Evolutionary conservation across 2,797 vertebrate genomes (phyloP).

Genomic region (Cygnus olor): DNA sequence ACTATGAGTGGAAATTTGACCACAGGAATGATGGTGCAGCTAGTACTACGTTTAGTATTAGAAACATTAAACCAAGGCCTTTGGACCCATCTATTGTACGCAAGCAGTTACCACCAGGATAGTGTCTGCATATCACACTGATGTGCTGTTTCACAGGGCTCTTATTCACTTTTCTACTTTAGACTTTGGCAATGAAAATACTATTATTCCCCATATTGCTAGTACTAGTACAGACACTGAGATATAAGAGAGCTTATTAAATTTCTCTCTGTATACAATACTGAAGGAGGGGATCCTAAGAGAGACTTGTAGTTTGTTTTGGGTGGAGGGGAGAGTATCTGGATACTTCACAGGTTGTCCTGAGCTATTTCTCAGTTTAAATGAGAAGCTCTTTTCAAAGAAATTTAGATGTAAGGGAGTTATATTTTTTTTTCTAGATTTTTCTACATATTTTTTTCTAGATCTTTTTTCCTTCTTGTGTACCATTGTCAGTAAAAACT

Average conservation of each 20-base stretch:
- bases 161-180: not conserved
- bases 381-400: not conserved
- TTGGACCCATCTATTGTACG: not conserved
- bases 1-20: not conserved
- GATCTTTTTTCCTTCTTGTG: not conserved
- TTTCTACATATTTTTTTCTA: not conserved
- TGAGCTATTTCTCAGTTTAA: not conserved
- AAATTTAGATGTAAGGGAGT: not conserved
- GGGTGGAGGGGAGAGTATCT: not conserved
- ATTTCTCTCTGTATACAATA: not conserved
- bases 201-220: not conserved
- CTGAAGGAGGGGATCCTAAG: rapidly evolving
- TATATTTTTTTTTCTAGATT: too few relatives aligned
- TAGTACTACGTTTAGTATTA: not conserved
- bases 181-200: not conserved
- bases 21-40: not conserved
- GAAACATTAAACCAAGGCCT: not conserved
- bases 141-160: not conserved
- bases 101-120: not conserved
- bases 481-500: not conserved
- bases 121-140: not conserved
- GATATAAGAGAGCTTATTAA: not conserved
- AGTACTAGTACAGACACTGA: not conserved
- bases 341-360: not conserved
- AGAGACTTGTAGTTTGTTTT: not conserved